phyloP scores from a whole-genome alignment of 2,113 vertebrate genomes.

The Hippocampus zosterae region DNA sequence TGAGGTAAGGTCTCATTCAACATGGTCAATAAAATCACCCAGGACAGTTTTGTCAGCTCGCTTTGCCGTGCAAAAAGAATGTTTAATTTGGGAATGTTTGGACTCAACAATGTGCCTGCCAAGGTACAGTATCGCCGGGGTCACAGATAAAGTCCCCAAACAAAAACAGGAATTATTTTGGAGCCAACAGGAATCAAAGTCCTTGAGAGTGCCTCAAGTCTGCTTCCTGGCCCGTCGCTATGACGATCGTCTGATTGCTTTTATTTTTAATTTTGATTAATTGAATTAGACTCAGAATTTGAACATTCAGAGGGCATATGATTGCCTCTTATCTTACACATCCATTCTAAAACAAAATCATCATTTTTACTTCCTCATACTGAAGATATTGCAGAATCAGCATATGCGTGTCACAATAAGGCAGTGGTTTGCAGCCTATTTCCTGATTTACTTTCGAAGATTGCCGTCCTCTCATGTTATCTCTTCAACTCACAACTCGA shows the following conservation, averaged over 20 bases:
- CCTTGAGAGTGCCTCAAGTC: constrained; percentile 19
- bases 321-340: background rate
- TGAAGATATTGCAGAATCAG: background rate
- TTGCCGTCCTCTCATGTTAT: background rate
- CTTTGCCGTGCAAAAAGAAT: background rate
- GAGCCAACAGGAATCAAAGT: constrained; percentile 19
- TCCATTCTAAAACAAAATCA: background rate
- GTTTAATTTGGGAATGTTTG: constrained; percentile 13
- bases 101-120: background rate
- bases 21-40: background rate
- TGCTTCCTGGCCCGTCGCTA: background rate
- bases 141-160: constrained; percentile 7
- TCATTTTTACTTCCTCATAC: background rate
- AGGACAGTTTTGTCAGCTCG: background rate
- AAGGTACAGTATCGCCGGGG: constrained; percentile 6
- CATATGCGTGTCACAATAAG: background rate
- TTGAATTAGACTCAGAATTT: background rate
- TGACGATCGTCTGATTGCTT: background rate
- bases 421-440: background rate
- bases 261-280: background rate
- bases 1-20: background rate
- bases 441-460: background rate
- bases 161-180: constrained; percentile 32
- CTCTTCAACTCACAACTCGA: background rate
- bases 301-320: background rate